Conservation (phyloP, 1,140 invertebrate genomes). For the Metopolophium dirhodum region DNA sequence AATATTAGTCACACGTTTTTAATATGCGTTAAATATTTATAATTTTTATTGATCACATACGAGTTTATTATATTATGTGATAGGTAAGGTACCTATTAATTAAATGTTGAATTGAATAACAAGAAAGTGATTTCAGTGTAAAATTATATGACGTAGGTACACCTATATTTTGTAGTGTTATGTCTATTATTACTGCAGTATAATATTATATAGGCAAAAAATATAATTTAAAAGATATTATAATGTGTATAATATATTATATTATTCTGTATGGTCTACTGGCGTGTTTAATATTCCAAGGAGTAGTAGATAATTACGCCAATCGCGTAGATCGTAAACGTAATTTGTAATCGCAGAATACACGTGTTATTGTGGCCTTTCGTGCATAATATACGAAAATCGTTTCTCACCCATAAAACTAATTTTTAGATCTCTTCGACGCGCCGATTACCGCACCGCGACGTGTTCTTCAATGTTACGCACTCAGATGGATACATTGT, state of each 20-base stretch:
- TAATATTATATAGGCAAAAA: not conserved
- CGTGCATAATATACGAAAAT: not conserved
- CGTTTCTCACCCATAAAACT: not conserved
- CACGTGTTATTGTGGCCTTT: not conserved
- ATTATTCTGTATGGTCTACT: no score
- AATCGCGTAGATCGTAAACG: no score
- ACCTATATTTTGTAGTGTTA: not conserved
- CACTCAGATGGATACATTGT: not conserved
- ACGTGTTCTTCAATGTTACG: not conserved
- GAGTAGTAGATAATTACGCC: not conserved
- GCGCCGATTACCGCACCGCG: not conserved
- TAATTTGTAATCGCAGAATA: not conserved
- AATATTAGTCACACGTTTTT: not conserved
- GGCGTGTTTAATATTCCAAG: not conserved
- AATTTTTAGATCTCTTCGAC: not conserved
- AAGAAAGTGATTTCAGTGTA: not conserved
- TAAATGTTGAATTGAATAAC: not conserved
- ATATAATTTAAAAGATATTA: not conserved
- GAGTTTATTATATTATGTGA: conserved; percentile 3
- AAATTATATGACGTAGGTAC: not conserved
- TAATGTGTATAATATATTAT: not conserved
- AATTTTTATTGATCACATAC: not conserved
- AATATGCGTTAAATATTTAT: not conserved
- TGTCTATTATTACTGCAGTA: not conserved
- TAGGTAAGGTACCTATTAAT: not conserved